Conservation (phyloP, 2,797 vertebrate genomes). For the Borostomias antarcticus region DNA sequence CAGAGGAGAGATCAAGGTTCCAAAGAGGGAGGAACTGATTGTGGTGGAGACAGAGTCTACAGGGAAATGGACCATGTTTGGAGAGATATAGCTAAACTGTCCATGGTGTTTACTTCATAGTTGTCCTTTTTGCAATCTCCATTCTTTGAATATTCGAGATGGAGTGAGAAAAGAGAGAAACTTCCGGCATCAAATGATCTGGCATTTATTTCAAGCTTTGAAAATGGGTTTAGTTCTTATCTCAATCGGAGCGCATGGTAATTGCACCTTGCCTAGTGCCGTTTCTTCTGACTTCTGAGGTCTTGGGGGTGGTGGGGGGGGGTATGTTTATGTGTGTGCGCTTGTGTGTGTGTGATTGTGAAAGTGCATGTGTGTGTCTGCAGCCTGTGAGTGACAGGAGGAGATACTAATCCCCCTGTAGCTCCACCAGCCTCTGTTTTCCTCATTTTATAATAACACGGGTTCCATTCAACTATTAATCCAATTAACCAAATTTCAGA, state of each 20-base stretch:
- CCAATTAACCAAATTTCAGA: slow-evolving; percentile 79
- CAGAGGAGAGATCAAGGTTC: slow-evolving; percentile 40
- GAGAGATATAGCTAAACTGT: slow-evolving; percentile 67
- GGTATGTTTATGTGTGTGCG: slow-evolving; percentile 17
- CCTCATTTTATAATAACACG: slow-evolving; percentile 80
- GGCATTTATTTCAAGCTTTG: slow-evolving; percentile 73
- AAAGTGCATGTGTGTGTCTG: slow-evolving; percentile 30
- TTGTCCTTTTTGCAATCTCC: slow-evolving; percentile 30
- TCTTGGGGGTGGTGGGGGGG: slow-evolving; percentile 36
- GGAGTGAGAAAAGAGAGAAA: slow-evolving; percentile 52
- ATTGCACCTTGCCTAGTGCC: slow-evolving; percentile 64
- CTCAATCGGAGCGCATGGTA: slow-evolving; percentile 57
- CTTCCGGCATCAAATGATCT: slow-evolving; percentile 67
- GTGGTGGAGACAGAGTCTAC: slow-evolving; percentile 46
- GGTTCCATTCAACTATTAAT: slow-evolving; percentile 80
- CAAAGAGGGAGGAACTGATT: slow-evolving; percentile 63
- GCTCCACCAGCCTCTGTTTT: slow-evolving; percentile 72
- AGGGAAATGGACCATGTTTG: slow-evolving; percentile 45
- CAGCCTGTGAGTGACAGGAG: slow-evolving; percentile 63
- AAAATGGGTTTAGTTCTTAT: slow-evolving; percentile 71
- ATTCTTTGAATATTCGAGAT: slow-evolving; percentile 55
- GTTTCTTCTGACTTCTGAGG: slow-evolving; percentile 55
- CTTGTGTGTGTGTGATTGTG: slow-evolving; percentile 23
- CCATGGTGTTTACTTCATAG: slow-evolving; percentile 59
- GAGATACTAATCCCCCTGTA: slow-evolving; percentile 68